Conservation (phyloP, 2,113 vertebrate species). For the Arenaria interpres region DNA sequence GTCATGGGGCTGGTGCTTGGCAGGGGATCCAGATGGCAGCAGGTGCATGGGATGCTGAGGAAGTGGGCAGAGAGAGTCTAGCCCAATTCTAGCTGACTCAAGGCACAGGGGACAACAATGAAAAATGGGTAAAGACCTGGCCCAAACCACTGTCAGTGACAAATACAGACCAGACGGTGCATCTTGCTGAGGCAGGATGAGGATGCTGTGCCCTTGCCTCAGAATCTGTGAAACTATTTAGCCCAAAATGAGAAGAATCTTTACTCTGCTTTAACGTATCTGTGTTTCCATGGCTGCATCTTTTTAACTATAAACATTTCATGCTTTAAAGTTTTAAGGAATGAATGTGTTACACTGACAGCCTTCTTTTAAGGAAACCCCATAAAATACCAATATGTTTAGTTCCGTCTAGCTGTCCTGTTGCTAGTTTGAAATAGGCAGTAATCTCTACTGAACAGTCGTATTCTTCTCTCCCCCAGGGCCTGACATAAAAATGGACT, state of each 20-base stretch:
- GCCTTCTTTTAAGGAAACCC: background rate
- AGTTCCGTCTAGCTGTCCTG: background rate
- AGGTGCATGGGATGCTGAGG: background rate
- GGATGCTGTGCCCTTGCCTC: background rate
- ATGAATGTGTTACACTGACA: background rate
- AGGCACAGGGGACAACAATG: background rate
- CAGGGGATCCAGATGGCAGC: background rate
- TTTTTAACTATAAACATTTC: conserved; percentile 19
- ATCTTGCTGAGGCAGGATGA: background rate
- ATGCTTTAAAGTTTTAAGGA: conserved; percentile 11
- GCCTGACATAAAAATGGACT: background rate
- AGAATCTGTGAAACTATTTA: background rate
- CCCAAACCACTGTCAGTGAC: background rate
- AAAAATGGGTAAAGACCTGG: background rate
- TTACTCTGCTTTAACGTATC: background rate
- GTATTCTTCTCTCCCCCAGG: background rate
- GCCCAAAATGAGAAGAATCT: background rate
- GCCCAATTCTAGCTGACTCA: background rate
- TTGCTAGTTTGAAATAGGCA: background rate
- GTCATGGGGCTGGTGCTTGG: background rate
- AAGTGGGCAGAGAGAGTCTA: background rate
- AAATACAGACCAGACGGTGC: fast-evolving
- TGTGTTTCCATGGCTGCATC: background rate
- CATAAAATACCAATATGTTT: background rate
- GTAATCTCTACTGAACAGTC: background rate